Base-by-base conservation (phyloP, 2,113 vertebrate species). In the human region DNA sequence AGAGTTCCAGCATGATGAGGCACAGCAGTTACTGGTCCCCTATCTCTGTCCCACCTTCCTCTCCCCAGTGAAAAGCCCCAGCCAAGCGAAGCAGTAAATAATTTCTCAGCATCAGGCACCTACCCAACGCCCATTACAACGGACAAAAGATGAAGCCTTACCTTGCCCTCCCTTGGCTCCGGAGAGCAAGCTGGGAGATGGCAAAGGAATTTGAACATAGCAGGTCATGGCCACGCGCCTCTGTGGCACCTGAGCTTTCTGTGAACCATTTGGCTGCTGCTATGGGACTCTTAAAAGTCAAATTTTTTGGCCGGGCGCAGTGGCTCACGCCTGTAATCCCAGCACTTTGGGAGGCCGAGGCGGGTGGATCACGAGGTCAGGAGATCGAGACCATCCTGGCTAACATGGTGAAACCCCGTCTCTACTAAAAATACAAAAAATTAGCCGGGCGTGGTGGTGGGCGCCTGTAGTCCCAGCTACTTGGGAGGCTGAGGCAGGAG, bases 241-340 rank as follows among this genome's bases (percentile, higher is more conserved):
- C 12, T 12, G 35, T 18, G 23, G 27, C 5, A 1, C 48, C 12
- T 3, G 14, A 35, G 20, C 30, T 20, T 10, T 52, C 55, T 7
- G 2, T 5, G 70, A 23, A 25, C 10, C 13, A 25, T 17, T 3
- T 1, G 18, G 17, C 27, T 66, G 72, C 61, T 32, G 32, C n/a
- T 22, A 8, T 11, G 20, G 18, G 52, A 38, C 52, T 45, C 22
- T 18, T 23, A 13, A 1, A 38, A 61, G 10, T 48, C 40, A 18
- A 17, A n/a, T 18, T 66, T 30, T 45, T 73, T 2, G 45, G 11
- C 27, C 0, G 2, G 61, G 61, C 0, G 0, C 4, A 0, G 0
- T 64, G 61, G 0, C 61, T 64, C 27, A 11, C 6, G 5, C 61
- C 61, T 64, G 59, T 64, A 5, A 64, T 30, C 59, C 59, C 59